Base-by-base conservation (phyloP, 2,113 vertebrate species). In the Manacus vitellinus region DNA sequence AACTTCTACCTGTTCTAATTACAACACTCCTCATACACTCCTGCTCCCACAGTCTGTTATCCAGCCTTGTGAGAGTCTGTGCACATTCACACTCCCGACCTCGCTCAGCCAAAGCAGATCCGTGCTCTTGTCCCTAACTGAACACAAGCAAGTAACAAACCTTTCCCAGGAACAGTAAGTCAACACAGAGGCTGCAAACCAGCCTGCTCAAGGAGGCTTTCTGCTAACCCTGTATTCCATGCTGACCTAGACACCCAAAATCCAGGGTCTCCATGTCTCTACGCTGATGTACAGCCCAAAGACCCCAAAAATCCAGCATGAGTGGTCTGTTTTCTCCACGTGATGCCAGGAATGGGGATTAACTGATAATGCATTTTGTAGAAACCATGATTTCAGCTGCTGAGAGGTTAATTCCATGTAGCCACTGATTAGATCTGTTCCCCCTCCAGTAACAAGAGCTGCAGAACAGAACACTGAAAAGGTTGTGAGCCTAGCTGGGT, bases 241-340 rank as follows among this genome's bases (percentile, higher is more conserved):
- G 1, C 19, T 85, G 70, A 91, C 83, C 67, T n/a, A 63, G 5
- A 83, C 1, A 58, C 41, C 28, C 59, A 55, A n/a, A 58, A 93
- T 35, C 44, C 4, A 7, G 56, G 62, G 28, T 46, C 12, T 55
- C 31, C 55, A 35, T 12, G 27, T 46, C 31, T 63, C 72, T 24
- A 63, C 1, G 4, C 18, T 0, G 1, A 56, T 0, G 0, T 7
- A 54, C 19, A 49, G 66, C 12, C 9, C 67, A 33, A 68, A 92
- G n/a, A 75, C 24, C 11, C 65, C 56, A 24, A 63, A 66, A 28
- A 73, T 16, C 54, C 39, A 70, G 21, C 12, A 65, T 39, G 2
- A 65, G 37, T 0, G 3, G 49, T 80, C 56, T 59, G 17, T 46
- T 81, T 93, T 49, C 75, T 79, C n/a, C 44, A 30, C 0, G 0